A percentile compares a stretch with the other conserved stretches of the same genome.
These are phyloP conservation scores for Trissoscelio sp. DNA, from an alignment of 2,888 invertebrate genomes.

Conservation along the genomic window DNA sequence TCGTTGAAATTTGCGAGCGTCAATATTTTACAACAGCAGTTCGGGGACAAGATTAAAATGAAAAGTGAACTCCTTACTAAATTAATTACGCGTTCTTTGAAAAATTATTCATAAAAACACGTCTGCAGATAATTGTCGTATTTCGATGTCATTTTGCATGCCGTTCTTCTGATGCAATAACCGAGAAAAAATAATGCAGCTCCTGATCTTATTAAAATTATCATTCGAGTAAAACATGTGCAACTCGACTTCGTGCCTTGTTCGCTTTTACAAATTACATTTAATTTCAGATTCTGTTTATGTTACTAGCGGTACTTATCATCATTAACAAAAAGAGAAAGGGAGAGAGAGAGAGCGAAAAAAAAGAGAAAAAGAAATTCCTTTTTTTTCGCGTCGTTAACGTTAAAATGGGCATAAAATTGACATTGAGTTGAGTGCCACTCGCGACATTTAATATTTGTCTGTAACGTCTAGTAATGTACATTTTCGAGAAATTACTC, in stretches of 20 bases:
- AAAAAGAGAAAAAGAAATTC: neutral
- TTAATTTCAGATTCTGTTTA: conserved; percentile 33
- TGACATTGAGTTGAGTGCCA: conserved; percentile 46
- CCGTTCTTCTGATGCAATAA: conserved; percentile 8
- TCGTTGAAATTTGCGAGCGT: conserved; percentile 1
- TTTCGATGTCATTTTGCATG: neutral
- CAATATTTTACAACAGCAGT: conserved; percentile 7
- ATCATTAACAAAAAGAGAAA: conserved; percentile 3
- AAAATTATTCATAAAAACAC: conserved; percentile 14
- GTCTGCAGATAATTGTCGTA: neutral
- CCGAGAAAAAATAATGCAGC: conserved; percentile 1
- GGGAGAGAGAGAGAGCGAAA: too few relatives aligned
- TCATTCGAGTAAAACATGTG: conserved; percentile 6
- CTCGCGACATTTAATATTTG: conserved; percentile 49
- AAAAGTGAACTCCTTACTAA: conserved; percentile 7
- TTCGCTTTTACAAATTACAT: conserved; percentile 1
- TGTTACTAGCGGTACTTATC: conserved; percentile 14
- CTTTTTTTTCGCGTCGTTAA: conserved; percentile 25
- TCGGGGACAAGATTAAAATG: conserved; percentile 2
- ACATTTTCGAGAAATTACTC: conserved; percentile 40
- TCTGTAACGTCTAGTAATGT: conserved; percentile 36
- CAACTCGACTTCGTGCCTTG: neutral
- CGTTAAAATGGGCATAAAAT: conserved; percentile 48
- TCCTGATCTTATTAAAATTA: conserved; percentile 16
- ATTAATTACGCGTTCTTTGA: conserved; percentile 12